These are phyloP conservation scores for Bucco capensis DNA, from an alignment of 2,113 vertebrate species.

Conservation along the genomic window DNA sequence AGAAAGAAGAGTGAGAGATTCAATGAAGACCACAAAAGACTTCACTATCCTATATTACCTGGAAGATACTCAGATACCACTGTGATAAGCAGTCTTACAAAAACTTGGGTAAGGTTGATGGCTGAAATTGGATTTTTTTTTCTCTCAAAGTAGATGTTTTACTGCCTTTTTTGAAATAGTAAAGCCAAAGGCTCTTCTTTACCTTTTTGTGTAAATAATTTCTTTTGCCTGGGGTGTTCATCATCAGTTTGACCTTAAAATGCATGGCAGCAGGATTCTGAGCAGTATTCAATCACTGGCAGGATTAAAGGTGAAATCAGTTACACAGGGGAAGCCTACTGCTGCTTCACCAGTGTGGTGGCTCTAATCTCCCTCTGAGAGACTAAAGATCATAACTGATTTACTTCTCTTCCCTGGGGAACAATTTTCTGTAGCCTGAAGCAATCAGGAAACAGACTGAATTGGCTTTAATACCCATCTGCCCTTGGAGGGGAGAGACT, in stretches of 20 bases:
- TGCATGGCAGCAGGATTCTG: constrained; percentile 59
- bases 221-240: constrained; percentile 60
- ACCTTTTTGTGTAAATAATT: constrained; percentile 61
- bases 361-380: constrained; percentile 71
- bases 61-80: not conserved
- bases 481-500: constrained; percentile 60
- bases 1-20: not conserved
- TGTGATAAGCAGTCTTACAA: constrained; percentile 21
- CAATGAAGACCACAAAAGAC: not conserved
- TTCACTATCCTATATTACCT: not conserved
- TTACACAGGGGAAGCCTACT: constrained; percentile 68
- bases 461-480: constrained; percentile 71
- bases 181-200: constrained; percentile 18
- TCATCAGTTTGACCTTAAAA: constrained; percentile 71
- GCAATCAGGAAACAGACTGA: constrained; percentile 79
- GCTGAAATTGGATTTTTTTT: not conserved
- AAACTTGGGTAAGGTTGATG: constrained; percentile 22
- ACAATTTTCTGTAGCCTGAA: constrained; percentile 75
- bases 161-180: constrained; percentile 16
- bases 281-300: constrained; percentile 74
- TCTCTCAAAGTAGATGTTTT: constrained; percentile 5
- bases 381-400: constrained; percentile 82
- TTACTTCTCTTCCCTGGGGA: constrained; percentile 76
- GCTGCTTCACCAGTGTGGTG: constrained; percentile 72
- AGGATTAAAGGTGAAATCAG: constrained; percentile 78